These are phyloP conservation scores for Eristalis arbustorum DNA, from an alignment of 2,888 invertebrate species.

Conservation along the genomic window DNA sequence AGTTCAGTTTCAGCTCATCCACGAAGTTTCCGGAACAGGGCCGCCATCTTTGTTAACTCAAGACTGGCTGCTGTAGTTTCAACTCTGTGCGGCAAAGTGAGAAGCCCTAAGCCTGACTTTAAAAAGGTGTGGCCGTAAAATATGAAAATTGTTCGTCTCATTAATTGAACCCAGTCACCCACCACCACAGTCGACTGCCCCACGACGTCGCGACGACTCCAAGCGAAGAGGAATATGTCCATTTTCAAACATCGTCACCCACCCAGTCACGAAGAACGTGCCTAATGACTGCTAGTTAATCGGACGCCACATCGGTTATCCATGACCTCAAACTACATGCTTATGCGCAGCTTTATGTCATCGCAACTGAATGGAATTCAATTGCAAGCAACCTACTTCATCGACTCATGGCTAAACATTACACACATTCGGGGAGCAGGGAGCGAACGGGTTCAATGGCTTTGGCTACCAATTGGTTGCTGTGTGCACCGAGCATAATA, in stretches of 20 bases:
- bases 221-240: too few species aligned
- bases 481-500: conserved; percentile 9
- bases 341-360: conserved; percentile 2
- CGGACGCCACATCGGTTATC: background rate
- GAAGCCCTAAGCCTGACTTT: too few species aligned
- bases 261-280: background rate
- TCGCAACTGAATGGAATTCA: conserved; percentile 18
- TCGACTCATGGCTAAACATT: conserved; percentile 3
- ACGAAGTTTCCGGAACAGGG: too few species aligned
- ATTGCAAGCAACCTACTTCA: conserved; percentile 27
- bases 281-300: background rate
- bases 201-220: too few species aligned
- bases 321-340: conserved; percentile 21
- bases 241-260: background rate
- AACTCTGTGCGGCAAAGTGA: too few species aligned
- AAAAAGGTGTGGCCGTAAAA: too few species aligned
- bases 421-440: background rate
- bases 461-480: background rate
- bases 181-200: too few species aligned
- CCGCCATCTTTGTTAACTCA: too few species aligned
- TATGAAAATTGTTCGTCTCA: too few species aligned
- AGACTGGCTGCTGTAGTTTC: too few species aligned
- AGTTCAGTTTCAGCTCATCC: too few species aligned
- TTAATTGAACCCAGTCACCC: too few species aligned
- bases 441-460: conserved; percentile 31